Evolutionary conservation across 2,888 invertebrate species (phyloP).

Genomic region (Apamea epomidion): DNA sequence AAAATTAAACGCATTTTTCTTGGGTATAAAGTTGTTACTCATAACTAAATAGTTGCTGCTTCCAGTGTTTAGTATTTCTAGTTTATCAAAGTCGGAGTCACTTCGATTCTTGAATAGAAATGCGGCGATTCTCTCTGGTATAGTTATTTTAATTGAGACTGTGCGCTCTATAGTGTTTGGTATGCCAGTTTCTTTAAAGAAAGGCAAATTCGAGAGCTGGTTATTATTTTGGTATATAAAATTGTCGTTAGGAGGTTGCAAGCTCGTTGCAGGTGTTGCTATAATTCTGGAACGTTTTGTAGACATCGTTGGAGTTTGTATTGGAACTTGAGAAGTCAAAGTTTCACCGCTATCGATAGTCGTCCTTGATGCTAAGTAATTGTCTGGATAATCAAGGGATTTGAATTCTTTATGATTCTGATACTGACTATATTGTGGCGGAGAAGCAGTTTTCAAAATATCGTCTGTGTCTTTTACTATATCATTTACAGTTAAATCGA

Average conservation of each 20-base stretch:
- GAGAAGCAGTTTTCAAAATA: conserved; percentile 78
- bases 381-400: conserved; percentile 72
- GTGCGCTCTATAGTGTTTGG: conserved; percentile 87
- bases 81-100: conserved; percentile 78
- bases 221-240: conserved; percentile 74
- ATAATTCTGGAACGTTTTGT: conserved; percentile 77
- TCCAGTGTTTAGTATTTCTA: conserved; percentile 87
- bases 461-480: conserved; percentile 84
- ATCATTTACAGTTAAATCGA: conserved; percentile 83
- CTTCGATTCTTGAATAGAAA: conserved; percentile 81
- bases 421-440: conserved; percentile 74
- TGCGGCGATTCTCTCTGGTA: conserved; percentile 86
- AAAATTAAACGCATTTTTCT: conserved; percentile 72
- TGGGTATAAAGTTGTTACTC: conserved; percentile 77
- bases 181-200: conserved; percentile 78
- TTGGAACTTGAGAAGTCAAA: conserved; percentile 76
- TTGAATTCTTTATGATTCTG: conserved; percentile 69
- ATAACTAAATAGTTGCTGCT: conserved; percentile 86
- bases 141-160: conserved; percentile 86
- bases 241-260: conserved; percentile 81
- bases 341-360: conserved; percentile 78
- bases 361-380: conserved; percentile 72
- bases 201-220: conserved; percentile 80
- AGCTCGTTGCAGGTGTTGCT: conserved; percentile 75
- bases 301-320: conserved; percentile 65